Evolutionary conservation across 2,113 vertebrate species (phyloP), one percentile per base, ranked within the genome.

Genomic region (Myxocyprinus asiaticus): DNA sequence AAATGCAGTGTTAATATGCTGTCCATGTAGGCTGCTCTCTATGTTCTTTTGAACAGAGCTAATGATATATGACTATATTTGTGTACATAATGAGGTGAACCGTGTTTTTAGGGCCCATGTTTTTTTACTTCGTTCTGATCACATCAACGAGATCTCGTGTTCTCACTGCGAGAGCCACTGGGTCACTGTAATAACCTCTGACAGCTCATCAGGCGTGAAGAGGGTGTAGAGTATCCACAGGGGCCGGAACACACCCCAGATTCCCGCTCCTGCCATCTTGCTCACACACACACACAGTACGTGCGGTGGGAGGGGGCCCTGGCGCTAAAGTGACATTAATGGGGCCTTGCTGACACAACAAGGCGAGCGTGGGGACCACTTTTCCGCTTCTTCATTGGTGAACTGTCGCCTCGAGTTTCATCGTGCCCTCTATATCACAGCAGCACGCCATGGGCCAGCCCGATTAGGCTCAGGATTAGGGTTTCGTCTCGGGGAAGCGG

Each of bases 291-390:
- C 74, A 47, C 88, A 86, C 86, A 89, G 56, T 48, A 59, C 2
- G 15, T 79, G 86, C 76, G 84, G 88, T 84, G 88, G 88, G 89
- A 88, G 88, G 88, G 87, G 87, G 86, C 83, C 80, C 80, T 83
- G 12, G 81, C 89, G 89, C 90, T 91, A 91, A 94, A 92, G 87
- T 93, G 93, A 94, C 93, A 93, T 92, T 93, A 94, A 94, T 94
- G 90, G 93, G 91, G 82, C 90, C 90, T 74, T 90, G 90, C 94
- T 93, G 93, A 94, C 91, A 91, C 92, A 92, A 91, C 88, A 90
- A 91, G 88, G 88, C 77, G 91, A 87, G 91, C 88, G 77, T 80
- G 45, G 92, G 93, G 92, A 90, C 90, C 90, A 89, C 89, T 92
- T 90, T 87, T 88, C 67, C 78, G 88, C 78, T 93, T 92, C 91